A percentile compares a stretch with the other conserved stretches of the same genome.
These are phyloP conservation scores for Mixornis gularis DNA, from an alignment of 2,113 vertebrate species.

Conservation along the genomic window DNA sequence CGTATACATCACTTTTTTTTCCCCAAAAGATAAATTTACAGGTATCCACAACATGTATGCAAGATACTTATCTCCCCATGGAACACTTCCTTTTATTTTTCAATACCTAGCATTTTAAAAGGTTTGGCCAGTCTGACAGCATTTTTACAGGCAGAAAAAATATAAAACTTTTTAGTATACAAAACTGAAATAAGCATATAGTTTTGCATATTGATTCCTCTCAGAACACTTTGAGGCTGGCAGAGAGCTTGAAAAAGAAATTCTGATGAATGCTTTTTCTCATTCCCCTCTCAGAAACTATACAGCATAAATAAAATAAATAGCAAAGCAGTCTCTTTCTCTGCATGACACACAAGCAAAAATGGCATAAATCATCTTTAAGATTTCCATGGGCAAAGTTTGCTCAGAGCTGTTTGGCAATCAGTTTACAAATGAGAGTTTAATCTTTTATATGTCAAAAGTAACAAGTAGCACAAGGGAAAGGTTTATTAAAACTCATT, in stretches of 20 bases:
- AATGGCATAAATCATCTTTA: slow-evolving; percentile 14
- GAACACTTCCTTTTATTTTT: neutral
- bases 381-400: neutral
- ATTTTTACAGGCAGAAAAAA: neutral
- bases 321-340: neutral
- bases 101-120: neutral
- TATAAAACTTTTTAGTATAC: neutral
- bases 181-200: neutral
- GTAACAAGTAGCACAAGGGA: neutral
- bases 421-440: neutral
- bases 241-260: neutral
- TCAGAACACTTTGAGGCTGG: neutral
- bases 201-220: neutral
- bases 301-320: slow-evolving; percentile 30
- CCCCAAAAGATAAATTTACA: neutral
- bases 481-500: neutral
- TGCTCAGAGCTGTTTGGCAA: neutral
- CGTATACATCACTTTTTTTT: neutral
- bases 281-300: neutral
- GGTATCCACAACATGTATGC: neutral
- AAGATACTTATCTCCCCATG: neutral
- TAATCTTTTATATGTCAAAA: neutral
- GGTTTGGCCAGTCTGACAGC: neutral
- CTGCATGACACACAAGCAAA: neutral
- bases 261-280: neutral